Conservation (phyloP, 1,140 invertebrate genomes). For the Pectinophora gossypiella region DNA sequence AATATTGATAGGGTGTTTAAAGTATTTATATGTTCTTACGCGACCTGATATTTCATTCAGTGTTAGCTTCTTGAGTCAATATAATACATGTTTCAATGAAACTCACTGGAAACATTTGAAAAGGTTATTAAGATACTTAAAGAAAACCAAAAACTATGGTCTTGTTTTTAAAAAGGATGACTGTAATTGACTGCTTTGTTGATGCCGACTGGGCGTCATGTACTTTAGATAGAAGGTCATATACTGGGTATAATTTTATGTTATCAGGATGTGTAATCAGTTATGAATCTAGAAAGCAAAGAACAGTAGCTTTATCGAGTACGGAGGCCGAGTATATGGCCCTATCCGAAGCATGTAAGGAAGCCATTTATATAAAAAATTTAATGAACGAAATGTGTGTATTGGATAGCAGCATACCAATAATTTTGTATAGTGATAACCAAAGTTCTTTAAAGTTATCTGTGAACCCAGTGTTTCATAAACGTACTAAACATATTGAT, state of each 20-base stretch:
- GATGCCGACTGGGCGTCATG: constrained; percentile 31
- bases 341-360: constrained; percentile 29
- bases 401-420: neutral
- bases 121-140: constrained; percentile 26
- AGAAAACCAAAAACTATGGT: constrained; percentile 14
- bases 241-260: constrained; percentile 35
- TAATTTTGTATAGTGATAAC: constrained; percentile 16
- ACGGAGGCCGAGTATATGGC: constrained; percentile 38
- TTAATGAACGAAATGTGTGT: constrained; percentile 23
- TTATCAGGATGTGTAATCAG: constrained; percentile 22
- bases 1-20: constrained; percentile 28
- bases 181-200: constrained; percentile 26
- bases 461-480: constrained; percentile 8
- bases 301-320: constrained; percentile 21
- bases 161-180: constrained; percentile 21
- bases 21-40: constrained; percentile 30
- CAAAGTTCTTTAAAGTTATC: constrained; percentile 22
- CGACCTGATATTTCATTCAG: constrained; percentile 31
- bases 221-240: constrained; percentile 28
- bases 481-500: constrained; percentile 36
- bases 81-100: constrained; percentile 22
- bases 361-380: constrained; percentile 33
- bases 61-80: constrained; percentile 30
- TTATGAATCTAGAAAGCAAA: constrained; percentile 21
- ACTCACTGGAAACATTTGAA: constrained; percentile 30